Evolutionary conservation across 2,113 vertebrate species (phyloP), one percentile per base, ranked within the genome.

Genomic region (Dunckerocampus dactyliophorus): DNA sequence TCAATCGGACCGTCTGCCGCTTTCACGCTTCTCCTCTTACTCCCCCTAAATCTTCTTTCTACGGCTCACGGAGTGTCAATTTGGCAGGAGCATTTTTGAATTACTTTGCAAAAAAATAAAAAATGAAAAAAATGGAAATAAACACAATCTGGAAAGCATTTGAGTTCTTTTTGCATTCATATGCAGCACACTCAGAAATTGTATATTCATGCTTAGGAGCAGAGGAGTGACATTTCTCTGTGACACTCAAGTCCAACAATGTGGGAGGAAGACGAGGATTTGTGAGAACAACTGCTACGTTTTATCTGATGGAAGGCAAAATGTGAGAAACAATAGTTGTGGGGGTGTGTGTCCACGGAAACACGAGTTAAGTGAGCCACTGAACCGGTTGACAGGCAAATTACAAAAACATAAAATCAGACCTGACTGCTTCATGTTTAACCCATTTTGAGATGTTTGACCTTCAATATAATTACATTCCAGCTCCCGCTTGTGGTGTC

Each of bases 271-370:
- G 69, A 63, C 20, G 22, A 57, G 79, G 81, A 83, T 83, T 71
- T 77, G 73, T 67, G 76, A 62, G 69, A 85, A 72, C 84, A 85
- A 84, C 83, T 85, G 84, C 73, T 79, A 31, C 61, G 71, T 78
- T 80, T 78, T 85, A 85, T 80, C 71, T 85, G 80, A 90, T 89
- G 84, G 89, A 89, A 88, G 81, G 47, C 65, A 52, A 76, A 81
- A 81, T 75, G 63, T 19, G 17, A n/a, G 1, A 5, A 55, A 34
- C 15, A 31, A 28, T 53, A 53, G 6, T 9, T 12, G 15, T 43
- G 24, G 24, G 24, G 24, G 24, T 5, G 24, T 28, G 24, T 28
- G 24, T 28, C 24, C 24, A 28, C 24, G 24, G 24, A 28, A 28
- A 28, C 24, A 5, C 24, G 24, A 28, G 24, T 28, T 28, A 28